Evolutionary conservation across 2,113 vertebrate species (phyloP).

Genomic region (Bos taurus): ARS-UCD2.0 NC_037329.1:60083501-60084000

Average conservation of each 20-base stretch:
- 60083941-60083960: not conserved
- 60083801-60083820: slow-evolving; percentile 29
- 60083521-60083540: not conserved
- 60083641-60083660: slow-evolving; percentile 53
- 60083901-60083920: slow-evolving; percentile 25
- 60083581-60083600: not conserved
- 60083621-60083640: not conserved
- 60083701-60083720: slow-evolving; percentile 46
- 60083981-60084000: not conserved
- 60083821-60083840: slow-evolving; percentile 56
- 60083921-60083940: slow-evolving; percentile 35
- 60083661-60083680: not conserved
- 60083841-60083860: slow-evolving; percentile 36
- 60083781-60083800: slow-evolving; percentile 65
- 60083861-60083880: slow-evolving; percentile 62
- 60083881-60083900: not conserved
- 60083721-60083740: slow-evolving; percentile 64
- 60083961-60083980: not conserved
- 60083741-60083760: slow-evolving; percentile 65
- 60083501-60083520: not conserved
- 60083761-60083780: slow-evolving; percentile 62
- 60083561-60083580: not conserved
- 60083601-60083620: not conserved
- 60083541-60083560: not conserved
- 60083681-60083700: slow-evolving; percentile 21